These are phyloP conservation scores for Tonatia bakeri DNA, from an alignment of 2,113 vertebrate species.

Conservation along the genomic window DNA sequence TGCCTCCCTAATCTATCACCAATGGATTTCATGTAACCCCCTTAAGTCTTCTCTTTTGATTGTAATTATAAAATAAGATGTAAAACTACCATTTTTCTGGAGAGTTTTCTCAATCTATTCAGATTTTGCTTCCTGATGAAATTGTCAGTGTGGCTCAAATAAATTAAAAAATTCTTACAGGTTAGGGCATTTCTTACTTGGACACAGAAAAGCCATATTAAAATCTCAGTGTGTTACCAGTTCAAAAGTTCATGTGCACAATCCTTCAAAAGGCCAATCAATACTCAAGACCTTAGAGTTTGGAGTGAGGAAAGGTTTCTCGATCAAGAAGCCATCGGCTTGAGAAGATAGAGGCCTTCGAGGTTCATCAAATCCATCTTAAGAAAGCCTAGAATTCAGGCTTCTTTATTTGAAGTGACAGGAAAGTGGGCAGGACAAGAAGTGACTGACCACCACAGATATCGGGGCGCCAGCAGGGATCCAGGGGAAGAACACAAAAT, in stretches of 20 bases:
- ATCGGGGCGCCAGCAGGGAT: not conserved
- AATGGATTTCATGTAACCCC: no score
- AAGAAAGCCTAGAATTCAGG: not conserved
- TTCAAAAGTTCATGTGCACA: not conserved
- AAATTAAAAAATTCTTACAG: no score
- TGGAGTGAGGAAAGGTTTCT: not conserved
- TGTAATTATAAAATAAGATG: no score
- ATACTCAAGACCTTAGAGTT: not conserved
- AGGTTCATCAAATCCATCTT: not conserved
- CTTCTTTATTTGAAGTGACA: not conserved
- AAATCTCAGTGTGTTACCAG: not conserved
- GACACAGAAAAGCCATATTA: not conserved
- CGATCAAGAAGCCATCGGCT: not conserved
- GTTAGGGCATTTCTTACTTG: no score
- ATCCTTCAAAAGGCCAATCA: not conserved
- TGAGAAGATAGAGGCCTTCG: not conserved
- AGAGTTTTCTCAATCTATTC: no score
- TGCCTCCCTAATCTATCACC: no score
- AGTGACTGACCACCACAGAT: not conserved
- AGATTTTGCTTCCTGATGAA: no score
- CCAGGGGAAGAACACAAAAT: not conserved
- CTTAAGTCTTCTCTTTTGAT: no score
- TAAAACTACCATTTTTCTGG: no score
- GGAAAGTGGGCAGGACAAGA: not conserved
- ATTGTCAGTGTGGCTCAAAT: no score